A percentile compares a stretch with the other conserved stretches of the same genome.
Conservation (phyloP, 2,113 vertebrate species). For the Xiphorhynchus elegans region DNA sequence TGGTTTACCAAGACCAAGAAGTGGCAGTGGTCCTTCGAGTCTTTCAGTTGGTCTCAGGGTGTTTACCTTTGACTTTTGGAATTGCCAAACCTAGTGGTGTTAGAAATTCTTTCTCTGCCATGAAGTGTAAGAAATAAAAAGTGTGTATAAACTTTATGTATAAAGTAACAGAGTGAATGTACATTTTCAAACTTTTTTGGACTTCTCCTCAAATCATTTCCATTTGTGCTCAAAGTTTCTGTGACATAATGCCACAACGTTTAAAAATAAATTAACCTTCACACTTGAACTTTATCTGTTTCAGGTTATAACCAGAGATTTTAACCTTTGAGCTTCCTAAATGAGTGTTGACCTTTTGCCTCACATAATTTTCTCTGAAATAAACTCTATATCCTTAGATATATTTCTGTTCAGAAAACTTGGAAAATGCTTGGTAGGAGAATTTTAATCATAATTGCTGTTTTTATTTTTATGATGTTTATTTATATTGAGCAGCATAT, state of each 20-base stretch:
- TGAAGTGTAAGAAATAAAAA: constrained; percentile 43
- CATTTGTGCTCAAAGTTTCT: constrained; percentile 62
- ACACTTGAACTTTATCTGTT: constrained; percentile 41
- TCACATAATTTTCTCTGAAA: background rate
- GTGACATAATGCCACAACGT: constrained; percentile 54
- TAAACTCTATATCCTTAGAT: background rate
- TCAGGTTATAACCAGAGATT: constrained; percentile 32
- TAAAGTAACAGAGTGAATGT: constrained; percentile 5
- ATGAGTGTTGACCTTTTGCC: background rate
- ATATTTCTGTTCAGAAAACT: background rate
- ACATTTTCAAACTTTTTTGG: constrained; percentile 9
- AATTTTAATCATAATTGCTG: background rate
- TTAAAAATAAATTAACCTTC: constrained; percentile 61
- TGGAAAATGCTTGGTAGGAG: constrained; percentile 8
- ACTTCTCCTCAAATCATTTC: constrained; percentile 54
- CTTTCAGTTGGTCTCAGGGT: background rate
- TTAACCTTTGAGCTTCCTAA: constrained; percentile 28
- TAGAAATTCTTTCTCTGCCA: constrained; percentile 39
- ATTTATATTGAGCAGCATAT: background rate
- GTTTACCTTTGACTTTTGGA: constrained; percentile 10
- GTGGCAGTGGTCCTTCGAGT: background rate
- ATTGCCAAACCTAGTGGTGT: background rate
- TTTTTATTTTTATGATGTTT: background rate
- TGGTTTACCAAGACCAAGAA: background rate
- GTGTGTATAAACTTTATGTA: background rate